Conservation (phyloP, 2,797 vertebrate species). For the Hapalemur alaotrensis region DNA sequence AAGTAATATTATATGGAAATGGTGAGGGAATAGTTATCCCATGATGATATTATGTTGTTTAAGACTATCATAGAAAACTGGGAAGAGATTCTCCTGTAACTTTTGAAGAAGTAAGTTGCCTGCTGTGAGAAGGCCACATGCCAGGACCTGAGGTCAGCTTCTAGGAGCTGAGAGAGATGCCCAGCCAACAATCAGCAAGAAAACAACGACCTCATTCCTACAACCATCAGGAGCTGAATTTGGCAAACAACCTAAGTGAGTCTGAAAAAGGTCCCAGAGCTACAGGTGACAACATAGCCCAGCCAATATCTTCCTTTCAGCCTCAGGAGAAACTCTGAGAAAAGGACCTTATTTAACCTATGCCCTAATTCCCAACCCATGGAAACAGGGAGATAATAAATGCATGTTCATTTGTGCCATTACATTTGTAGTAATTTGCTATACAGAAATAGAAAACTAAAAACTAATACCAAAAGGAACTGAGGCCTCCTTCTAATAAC, state of each 20-base stretch:
- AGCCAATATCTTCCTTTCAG: background rate
- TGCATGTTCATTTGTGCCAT: background rate
- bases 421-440: background rate
- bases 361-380: background rate
- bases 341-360: background rate
- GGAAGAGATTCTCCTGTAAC: background rate
- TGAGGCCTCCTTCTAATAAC: background rate
- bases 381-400: background rate
- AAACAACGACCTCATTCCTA: background rate
- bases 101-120: background rate
- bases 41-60: too few species aligned
- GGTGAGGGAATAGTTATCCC: background rate
- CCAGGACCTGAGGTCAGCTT: background rate
- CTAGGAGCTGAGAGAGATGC: background rate
- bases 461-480: background rate
- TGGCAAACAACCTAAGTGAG: background rate
- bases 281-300: background rate
- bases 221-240: background rate
- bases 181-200: background rate
- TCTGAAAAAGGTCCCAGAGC: background rate
- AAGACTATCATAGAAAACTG: background rate
- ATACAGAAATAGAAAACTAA: background rate
- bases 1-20: background rate
- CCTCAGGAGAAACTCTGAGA: background rate
- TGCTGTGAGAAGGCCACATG: background rate